These are phyloP conservation scores for Forbesichthys agassizii DNA, from an alignment of 2,113 vertebrate genomes.

Conservation along the genomic window DNA sequence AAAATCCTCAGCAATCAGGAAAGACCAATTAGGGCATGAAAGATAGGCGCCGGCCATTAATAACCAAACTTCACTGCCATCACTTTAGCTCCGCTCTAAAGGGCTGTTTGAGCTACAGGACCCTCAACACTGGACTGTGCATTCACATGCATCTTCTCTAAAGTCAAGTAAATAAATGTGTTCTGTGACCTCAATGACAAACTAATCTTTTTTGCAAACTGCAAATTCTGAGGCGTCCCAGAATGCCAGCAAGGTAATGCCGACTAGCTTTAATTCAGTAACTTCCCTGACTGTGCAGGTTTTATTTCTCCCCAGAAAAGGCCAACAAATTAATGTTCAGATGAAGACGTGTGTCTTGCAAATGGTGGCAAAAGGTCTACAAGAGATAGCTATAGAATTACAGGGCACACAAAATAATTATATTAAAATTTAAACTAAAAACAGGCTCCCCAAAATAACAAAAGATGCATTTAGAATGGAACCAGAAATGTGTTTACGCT, in stretches of 20 bases:
- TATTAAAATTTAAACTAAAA: not conserved
- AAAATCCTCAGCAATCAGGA: constrained; percentile 71
- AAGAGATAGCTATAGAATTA: constrained; percentile 32
- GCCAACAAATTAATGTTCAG: constrained; percentile 23
- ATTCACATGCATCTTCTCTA: constrained; percentile 14
- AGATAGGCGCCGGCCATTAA: constrained; percentile 72
- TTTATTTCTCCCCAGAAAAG: not conserved
- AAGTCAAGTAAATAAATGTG: not conserved
- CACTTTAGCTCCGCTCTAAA: constrained; percentile 37
- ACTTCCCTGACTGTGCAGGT: not conserved
- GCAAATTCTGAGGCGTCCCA: not conserved
- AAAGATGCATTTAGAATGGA: constrained; percentile 49
- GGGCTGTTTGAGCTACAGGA: constrained; percentile 13
- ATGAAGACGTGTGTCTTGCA: constrained; percentile 23
- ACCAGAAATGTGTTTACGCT: constrained; percentile 46
- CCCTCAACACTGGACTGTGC: constrained; percentile 28
- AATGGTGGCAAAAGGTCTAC: constrained; percentile 44
- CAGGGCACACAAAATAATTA: not conserved
- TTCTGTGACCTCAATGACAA: not conserved
- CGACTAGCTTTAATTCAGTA: constrained; percentile 14
- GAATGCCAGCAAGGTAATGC: constrained; percentile 18
- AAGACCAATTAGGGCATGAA: constrained; percentile 74
- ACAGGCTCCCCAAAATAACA: constrained; percentile 30
- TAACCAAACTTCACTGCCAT: constrained; percentile 62
- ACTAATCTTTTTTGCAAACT: no score